phyloP scores from a whole-genome alignment of 1,140 invertebrate species.

The Drosophila eugracilis region DNA sequence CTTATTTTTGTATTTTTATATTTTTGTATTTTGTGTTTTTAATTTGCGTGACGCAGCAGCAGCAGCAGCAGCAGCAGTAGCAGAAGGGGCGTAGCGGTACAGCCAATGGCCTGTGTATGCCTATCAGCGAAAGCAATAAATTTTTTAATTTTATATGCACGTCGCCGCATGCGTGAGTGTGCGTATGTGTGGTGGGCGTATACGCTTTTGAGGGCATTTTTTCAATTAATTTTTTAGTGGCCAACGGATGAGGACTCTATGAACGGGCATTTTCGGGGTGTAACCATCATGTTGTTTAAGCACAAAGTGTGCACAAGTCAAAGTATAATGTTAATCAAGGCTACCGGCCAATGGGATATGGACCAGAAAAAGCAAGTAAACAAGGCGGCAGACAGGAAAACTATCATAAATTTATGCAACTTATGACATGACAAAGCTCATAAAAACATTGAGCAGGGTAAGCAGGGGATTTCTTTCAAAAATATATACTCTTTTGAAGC shows the following conservation, averaged over 20 bases:
- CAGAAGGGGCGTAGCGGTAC: constrained; percentile 1
- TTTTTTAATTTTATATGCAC: constrained; percentile 76
- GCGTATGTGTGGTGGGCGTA: background rate
- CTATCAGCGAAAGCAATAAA: constrained; percentile 79
- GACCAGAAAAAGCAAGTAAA: background rate
- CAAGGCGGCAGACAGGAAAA: background rate
- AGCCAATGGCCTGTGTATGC: constrained; percentile 27
- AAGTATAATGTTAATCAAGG: constrained; percentile 3
- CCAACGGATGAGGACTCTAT: constrained; percentile 25
- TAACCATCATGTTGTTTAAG: constrained; percentile 8
- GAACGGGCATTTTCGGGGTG: background rate
- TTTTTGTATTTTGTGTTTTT: constrained; percentile 59
- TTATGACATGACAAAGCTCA: background rate
- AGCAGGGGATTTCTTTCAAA: background rate
- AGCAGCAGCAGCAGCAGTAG: background rate
- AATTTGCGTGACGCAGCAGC: constrained; percentile 50
- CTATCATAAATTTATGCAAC: background rate
- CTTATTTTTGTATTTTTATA: too few species aligned
- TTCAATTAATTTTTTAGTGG: constrained; percentile 81
- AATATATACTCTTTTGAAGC: too few species aligned
- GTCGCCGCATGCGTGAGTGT: constrained; percentile 4
- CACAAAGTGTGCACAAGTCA: constrained; percentile 1
- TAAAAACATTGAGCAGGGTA: background rate
- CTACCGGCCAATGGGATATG: background rate
- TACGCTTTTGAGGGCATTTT: constrained; percentile 40